These are phyloP conservation scores for Drosophila gunungcola DNA, from an alignment of 1,140 invertebrate species.

Conservation along the genomic window DNA sequence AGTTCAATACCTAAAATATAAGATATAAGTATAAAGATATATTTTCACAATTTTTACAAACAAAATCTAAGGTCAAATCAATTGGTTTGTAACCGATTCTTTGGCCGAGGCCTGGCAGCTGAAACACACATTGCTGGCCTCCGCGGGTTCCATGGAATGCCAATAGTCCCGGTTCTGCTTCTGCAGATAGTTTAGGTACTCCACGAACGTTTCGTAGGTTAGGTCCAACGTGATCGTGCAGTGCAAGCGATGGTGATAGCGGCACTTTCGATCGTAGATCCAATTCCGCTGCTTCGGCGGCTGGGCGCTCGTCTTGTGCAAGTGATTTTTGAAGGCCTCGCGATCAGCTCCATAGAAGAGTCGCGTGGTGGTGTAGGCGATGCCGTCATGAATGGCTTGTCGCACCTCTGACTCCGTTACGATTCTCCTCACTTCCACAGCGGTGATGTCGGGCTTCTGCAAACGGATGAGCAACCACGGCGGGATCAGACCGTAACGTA, in stretches of 20 bases:
- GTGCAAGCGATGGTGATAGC: constrained; percentile 57
- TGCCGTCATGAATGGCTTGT: constrained; percentile 52
- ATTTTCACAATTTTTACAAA: not conserved
- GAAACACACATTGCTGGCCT: constrained; percentile 20
- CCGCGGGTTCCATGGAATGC: constrained; percentile 32
- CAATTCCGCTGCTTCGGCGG: constrained; percentile 45
- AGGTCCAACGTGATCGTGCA: constrained; percentile 39
- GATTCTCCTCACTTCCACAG: constrained; percentile 27
- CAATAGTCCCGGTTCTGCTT: constrained; percentile 44
- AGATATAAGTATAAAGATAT: constrained; percentile 2
- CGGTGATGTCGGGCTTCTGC: constrained; percentile 11
- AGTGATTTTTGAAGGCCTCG: constrained; percentile 42
- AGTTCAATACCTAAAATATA: not conserved
- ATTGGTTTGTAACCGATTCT: not conserved
- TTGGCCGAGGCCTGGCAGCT: constrained; percentile 5
- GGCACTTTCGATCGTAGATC: constrained; percentile 58
- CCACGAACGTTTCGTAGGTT: constrained; percentile 39
- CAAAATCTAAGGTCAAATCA: not conserved
- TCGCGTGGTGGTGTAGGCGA: constrained; percentile 56
- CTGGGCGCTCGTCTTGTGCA: constrained; percentile 12
- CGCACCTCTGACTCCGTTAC: constrained; percentile 20
- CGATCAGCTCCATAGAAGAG: constrained; percentile 50
- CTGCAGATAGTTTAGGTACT: constrained; percentile 47
- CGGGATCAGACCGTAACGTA: constrained; percentile 55
- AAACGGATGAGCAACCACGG: constrained; percentile 54